These are phyloP conservation scores for Cygnus olor DNA, from an alignment of 2,797 vertebrate species.

Conservation along the genomic window DNA sequence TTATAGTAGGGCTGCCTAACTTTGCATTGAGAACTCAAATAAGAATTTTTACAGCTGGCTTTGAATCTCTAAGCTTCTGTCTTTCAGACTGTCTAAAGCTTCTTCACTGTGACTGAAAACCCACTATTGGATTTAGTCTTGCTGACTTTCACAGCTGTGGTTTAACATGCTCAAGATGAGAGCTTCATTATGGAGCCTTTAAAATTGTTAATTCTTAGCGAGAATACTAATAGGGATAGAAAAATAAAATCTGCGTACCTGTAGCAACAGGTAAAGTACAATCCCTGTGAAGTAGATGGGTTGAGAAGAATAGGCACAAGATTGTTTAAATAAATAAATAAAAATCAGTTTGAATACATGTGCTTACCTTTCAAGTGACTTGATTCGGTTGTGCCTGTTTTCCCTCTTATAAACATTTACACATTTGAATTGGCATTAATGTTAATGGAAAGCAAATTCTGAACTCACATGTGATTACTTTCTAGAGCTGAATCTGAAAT, in stretches of 20 bases:
- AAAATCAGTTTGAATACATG: not conserved
- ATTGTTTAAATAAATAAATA: not conserved
- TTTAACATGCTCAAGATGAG: conserved; percentile 15
- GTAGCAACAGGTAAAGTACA: not conserved
- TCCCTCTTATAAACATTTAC: not conserved
- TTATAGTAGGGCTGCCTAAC: not conserved
- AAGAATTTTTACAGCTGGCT: conserved; percentile 31
- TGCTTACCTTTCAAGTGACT: not conserved
- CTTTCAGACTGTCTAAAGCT: conserved; percentile 13
- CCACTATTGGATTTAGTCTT: conserved; percentile 7
- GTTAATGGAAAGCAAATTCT: conserved; percentile 45
- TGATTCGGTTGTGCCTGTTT: not conserved
- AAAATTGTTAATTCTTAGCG: not conserved
- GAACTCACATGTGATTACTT: not conserved
- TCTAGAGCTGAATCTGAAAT: conserved; percentile 4
- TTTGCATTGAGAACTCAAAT: not conserved
- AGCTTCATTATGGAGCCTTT: not conserved
- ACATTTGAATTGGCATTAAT: conserved; percentile 5
- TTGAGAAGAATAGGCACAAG: not conserved
- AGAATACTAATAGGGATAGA: not conserved
- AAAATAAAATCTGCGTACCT: not conserved
- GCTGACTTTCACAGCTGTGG: not conserved
- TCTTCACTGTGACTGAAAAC: conserved; percentile 20
- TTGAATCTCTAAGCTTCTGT: conserved; percentile 14
- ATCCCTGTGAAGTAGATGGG: not conserved